Conservation (phyloP, 2,113 vertebrate genomes). For the Calidris pygmaea region DNA sequence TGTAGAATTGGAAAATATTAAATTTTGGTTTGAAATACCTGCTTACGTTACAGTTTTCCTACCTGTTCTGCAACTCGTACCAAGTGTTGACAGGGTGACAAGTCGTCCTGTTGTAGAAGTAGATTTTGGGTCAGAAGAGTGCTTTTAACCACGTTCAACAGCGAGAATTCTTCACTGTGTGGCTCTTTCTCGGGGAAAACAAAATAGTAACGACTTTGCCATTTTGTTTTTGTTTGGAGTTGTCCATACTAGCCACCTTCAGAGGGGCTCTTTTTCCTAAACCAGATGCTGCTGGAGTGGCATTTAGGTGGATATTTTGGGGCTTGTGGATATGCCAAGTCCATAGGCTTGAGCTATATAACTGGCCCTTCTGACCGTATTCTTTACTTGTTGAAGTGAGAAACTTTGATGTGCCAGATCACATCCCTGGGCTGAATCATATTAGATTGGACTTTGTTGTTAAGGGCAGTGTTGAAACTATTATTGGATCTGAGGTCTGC, state of each 20-base stretch:
- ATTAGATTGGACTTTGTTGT: neutral
- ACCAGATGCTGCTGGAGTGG: neutral
- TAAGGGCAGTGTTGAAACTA: slow-evolving; percentile 18
- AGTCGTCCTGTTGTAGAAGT: neutral
- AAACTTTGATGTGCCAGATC: neutral
- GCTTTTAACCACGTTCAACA: neutral
- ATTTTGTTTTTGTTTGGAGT: neutral
- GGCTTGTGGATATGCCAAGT: neutral
- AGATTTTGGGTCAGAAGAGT: neutral
- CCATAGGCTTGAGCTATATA: neutral
- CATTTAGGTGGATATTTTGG: neutral
- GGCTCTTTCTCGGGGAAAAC: neutral
- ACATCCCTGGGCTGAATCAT: neutral
- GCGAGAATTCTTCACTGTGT: neutral
- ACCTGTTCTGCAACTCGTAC: neutral
- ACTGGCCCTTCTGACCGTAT: neutral
- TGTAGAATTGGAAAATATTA: neutral
- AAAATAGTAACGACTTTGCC: neutral
- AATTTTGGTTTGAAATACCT: neutral
- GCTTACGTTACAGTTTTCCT: neutral
- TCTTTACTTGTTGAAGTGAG: neutral
- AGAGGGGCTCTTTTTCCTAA: neutral
- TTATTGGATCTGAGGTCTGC: slow-evolving; percentile 45
- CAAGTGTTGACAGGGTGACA: neutral
- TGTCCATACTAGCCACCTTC: neutral